Base-by-base conservation (phyloP, 2,888 invertebrate genomes). In the Conchocele bisecta region DNA sequence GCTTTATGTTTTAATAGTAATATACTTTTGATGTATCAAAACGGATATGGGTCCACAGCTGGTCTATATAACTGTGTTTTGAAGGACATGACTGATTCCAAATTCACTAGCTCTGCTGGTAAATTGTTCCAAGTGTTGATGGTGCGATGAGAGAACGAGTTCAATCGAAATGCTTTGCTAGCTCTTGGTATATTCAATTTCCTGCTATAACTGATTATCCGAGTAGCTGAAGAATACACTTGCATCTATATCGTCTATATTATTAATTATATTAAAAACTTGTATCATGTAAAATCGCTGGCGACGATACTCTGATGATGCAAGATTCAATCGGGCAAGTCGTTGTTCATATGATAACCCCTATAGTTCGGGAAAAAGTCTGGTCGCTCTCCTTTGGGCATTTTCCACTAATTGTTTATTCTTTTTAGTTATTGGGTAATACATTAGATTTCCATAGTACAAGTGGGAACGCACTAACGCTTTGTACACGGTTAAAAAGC, bases 401-500 rank as follows among this genome's bases (percentile, higher is more conserved):
- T 64, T 58, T 35, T 70, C 59, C 15, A 65, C 33, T 3, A 51
- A 20, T 20, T 26, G 44, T 13, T 11, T 17, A 31, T 60, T n/a
- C n/a, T 58, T 65, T 28, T 60, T 60, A 20, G 51, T 22, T 48
- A 35, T 48, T 35, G 71, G 71, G 11, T 33, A 46, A 42, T 44
- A 65, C 13, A 65, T 35, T 15, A 46, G 22, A 4, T 46, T 46
- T 13, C 42, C 65, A 56, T 65, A 71, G 35, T 65, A 59, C 4
- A 60, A 22, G 13, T 65, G 50, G 1, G 65, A 57, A 35, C 71
- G 31, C 9, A 65, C 35, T 13, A 65, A 29, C 9, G 65, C 60
- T 50, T 58, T 71, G 31, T 60, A 60, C 11, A 71, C 24, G n/a
- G 13, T 46, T 11, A 63, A 22, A 37, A 71, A 65, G 42, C 53